Evolutionary conservation across 2,113 vertebrate genomes (phyloP).

Genomic region (Periophthalmus modestus): DNA sequence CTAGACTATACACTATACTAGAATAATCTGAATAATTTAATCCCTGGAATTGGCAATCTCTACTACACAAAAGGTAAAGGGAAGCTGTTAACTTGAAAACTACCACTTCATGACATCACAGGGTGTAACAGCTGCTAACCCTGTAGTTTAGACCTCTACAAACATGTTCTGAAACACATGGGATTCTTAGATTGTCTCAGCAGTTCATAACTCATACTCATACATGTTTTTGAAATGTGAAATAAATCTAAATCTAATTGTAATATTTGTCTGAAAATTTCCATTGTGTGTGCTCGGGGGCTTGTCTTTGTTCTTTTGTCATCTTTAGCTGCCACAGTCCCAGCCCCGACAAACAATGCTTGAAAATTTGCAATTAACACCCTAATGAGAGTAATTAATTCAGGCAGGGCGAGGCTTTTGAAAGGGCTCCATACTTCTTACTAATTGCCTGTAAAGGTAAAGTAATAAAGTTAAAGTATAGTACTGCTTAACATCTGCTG

Average conservation of each 20-base stretch:
- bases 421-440: neutral
- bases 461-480: neutral
- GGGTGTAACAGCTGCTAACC: too few relatives aligned
- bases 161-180: too few relatives aligned
- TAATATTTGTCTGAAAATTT: neutral
- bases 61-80: too few relatives aligned
- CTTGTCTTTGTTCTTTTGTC: constrained; percentile 39
- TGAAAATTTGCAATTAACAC: constrained; percentile 83
- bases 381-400: constrained; percentile 85
- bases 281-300: neutral
- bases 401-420: constrained; percentile 61
- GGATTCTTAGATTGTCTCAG: too few relatives aligned
- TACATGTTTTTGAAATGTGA: neutral
- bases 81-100: too few relatives aligned
- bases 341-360: constrained; percentile 68
- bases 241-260: neutral
- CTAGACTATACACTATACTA: too few relatives aligned
- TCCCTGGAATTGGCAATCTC: too few relatives aligned
- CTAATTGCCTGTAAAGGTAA: neutral
- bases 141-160: too few relatives aligned
- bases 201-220: too few relatives aligned
- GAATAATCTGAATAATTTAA: too few relatives aligned
- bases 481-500: neutral
- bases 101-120: too few relatives aligned
- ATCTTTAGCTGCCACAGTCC: constrained; percentile 49